These are phyloP conservation scores for Anguilla japonica DNA, from an alignment of 2,113 vertebrate genomes.

Conservation along the genomic window DNA sequence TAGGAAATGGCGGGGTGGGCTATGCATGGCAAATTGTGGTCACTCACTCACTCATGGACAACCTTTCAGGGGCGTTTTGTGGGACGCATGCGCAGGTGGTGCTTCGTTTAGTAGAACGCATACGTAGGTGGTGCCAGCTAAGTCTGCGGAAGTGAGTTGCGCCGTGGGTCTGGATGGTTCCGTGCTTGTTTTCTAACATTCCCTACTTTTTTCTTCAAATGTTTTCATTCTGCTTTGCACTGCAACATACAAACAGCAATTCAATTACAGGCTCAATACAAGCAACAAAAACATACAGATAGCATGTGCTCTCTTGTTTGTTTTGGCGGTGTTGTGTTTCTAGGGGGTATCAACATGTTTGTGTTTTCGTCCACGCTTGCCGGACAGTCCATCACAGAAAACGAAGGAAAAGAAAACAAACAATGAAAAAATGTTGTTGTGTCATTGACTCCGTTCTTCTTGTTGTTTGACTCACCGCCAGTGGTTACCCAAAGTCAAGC, in stretches of 20 bases:
- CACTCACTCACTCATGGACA: too few species aligned
- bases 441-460: neutral
- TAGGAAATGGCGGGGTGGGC: too few species aligned
- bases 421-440: neutral
- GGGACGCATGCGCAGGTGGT: too few species aligned
- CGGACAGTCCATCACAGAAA: conserved; percentile 7
- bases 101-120: too few species aligned
- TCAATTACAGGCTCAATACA: neutral
- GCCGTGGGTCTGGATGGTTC: too few species aligned
- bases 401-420: neutral
- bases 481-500: conserved; percentile 6
- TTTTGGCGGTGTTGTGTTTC: conserved; percentile 11
- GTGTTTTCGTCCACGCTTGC: neutral
- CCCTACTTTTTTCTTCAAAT: neutral
- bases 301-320: conserved; percentile 1
- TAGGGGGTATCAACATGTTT: conserved; percentile 5
- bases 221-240: neutral
- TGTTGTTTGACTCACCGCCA: neutral
- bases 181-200: neutral
- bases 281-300: neutral
- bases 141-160: too few species aligned
- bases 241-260: conserved; percentile 3
- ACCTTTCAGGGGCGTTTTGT: too few species aligned
- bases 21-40: too few species aligned
- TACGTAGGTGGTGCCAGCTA: too few species aligned